These are phyloP conservation scores for Aspidoscelis tigris DNA, from an alignment of 2,113 vertebrate genomes.

Conservation along the genomic window DNA sequence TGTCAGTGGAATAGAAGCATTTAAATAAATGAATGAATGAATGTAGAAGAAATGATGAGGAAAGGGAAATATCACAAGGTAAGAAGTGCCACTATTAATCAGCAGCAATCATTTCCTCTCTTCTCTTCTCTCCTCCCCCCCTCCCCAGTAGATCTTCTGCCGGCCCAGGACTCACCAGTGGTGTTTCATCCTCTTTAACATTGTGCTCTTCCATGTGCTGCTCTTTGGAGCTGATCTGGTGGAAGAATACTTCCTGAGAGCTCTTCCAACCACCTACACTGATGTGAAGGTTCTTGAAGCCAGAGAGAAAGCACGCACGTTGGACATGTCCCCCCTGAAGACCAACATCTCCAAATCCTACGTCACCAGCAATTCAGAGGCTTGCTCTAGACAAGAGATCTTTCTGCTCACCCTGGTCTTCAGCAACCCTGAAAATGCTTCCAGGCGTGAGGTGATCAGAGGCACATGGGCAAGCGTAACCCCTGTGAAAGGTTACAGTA, in stretches of 20 bases:
- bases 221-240: slow-evolving; percentile 91
- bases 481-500: slow-evolving; percentile 58
- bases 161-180: slow-evolving; percentile 90
- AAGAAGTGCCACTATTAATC: not conserved
- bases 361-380: slow-evolving; percentile 60
- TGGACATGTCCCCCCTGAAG: slow-evolving; percentile 74
- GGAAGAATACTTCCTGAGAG: slow-evolving; percentile 88
- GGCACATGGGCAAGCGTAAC: slow-evolving; percentile 88
- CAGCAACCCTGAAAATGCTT: slow-evolving; percentile 80
- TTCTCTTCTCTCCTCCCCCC: not conserved
- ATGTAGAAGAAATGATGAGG: too few species aligned
- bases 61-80: too few species aligned
- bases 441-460: slow-evolving; percentile 79
- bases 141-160: slow-evolving; percentile 79
- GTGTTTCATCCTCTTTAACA: slow-evolving; percentile 91
- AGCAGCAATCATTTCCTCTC: not conserved
- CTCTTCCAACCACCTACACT: slow-evolving; percentile 79
- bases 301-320: slow-evolving; percentile 83
- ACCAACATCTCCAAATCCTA: slow-evolving; percentile 80
- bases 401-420: slow-evolving; percentile 85
- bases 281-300: slow-evolving; percentile 79
- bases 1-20: not conserved
- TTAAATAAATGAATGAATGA: too few species aligned
- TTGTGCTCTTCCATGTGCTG: slow-evolving; percentile 88
- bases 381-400: slow-evolving; percentile 76